Conservation (phyloP, 92 coral and sea anemone species). For the Epizoanthus stellaris region DNA sequence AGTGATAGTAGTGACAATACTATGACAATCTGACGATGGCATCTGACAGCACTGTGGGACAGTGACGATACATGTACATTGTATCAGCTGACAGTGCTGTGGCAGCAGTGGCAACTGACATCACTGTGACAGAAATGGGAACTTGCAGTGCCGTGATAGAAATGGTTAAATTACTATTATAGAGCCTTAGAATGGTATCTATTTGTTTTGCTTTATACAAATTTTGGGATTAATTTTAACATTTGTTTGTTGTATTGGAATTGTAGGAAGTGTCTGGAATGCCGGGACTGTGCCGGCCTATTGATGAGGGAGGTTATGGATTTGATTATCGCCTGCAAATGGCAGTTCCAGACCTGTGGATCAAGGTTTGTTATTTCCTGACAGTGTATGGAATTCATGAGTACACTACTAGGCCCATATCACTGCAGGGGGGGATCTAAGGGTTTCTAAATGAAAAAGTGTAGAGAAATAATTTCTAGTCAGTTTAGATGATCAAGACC, state of each 20-base stretch:
- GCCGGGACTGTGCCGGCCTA: slow-evolving; percentile 96
- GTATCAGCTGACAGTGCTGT: not conserved
- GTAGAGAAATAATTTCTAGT: too few species aligned
- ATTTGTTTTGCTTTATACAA: not conserved
- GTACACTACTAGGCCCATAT: too few species aligned
- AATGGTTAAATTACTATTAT: not conserved
- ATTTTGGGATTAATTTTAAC: not conserved
- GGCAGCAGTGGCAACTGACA: too few species aligned
- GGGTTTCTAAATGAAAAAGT: too few species aligned
- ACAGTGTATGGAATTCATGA: too few species aligned
- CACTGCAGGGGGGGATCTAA: too few species aligned
- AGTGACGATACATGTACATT: not conserved
- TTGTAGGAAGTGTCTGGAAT: slow-evolving; percentile 95
- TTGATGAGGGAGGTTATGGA: slow-evolving; percentile 88
- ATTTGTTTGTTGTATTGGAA: not conserved
- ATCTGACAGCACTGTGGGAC: too few species aligned
- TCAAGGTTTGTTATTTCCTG: slow-evolving; percentile 66
- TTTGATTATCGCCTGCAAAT: slow-evolving; percentile 94
- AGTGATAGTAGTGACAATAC: too few species aligned
- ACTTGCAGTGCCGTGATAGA: too few species aligned
- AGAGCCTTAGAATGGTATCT: not conserved
- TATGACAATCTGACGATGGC: too few species aligned
- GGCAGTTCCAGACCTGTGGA: slow-evolving; percentile 98
- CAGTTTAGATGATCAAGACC: too few species aligned
- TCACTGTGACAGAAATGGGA: too few species aligned